phyloP scores from a whole-genome alignment of 64 coral and sea anemone genomes.

The Porites australiensis region DNA sequence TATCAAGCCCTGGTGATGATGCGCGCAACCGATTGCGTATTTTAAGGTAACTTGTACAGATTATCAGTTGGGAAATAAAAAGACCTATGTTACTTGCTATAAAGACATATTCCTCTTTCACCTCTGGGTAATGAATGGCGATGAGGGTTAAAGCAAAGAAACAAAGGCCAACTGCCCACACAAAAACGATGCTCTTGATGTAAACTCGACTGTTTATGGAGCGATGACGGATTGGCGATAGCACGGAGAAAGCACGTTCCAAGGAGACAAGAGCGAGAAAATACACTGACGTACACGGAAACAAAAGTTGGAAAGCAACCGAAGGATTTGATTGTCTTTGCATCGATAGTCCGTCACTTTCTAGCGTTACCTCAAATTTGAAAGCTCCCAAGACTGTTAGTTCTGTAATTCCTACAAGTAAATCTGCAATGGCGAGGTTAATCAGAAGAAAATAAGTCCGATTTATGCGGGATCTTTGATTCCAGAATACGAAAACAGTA shows the following conservation, averaged over 20 bases:
- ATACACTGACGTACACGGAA: background rate
- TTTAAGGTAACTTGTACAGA: background rate
- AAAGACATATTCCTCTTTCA: background rate
- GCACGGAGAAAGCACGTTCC: background rate
- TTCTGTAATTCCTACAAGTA: background rate
- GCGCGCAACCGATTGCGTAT: background rate
- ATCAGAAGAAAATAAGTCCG: background rate
- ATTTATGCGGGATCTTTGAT: background rate
- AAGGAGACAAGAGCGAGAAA: conserved; percentile 24
- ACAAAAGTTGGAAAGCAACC: background rate
- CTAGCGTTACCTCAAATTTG: background rate
- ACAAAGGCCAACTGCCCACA: background rate
- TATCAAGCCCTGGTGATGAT: background rate
- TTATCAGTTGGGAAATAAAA: background rate
- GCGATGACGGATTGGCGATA: background rate
- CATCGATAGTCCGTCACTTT: background rate
- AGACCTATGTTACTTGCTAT: background rate
- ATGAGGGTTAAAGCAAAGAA: background rate
- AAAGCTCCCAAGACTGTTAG: background rate
- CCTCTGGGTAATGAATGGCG: background rate
- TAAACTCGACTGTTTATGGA: background rate
- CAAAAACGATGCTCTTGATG: background rate
- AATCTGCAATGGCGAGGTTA: background rate
- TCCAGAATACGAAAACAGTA: background rate
- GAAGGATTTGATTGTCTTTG: background rate